phyloP scores from a whole-genome alignment of 2,797 vertebrate genomes.

The Sebastes umbrosus region DNA sequence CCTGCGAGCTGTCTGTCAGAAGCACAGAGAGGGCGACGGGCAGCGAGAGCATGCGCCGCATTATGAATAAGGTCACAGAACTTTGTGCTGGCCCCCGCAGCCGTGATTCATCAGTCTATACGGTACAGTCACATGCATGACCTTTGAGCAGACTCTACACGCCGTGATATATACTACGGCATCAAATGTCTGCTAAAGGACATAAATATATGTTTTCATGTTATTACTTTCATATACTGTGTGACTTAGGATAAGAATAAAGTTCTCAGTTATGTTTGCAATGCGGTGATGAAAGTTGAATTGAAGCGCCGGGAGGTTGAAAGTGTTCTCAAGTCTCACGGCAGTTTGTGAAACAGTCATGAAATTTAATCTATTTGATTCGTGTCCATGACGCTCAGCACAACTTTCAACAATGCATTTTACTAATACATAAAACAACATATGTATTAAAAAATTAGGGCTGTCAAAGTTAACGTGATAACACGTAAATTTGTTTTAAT shows the following conservation, averaged over 20 bases:
- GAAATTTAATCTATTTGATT: too few relatives aligned
- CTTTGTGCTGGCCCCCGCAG: not conserved
- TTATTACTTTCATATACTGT: not conserved
- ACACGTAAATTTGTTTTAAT: too few relatives aligned
- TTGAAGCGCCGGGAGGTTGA: not conserved
- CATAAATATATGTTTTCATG: not conserved
- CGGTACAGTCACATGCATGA: slow-evolving; percentile 7
- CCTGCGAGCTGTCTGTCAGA: slow-evolving; percentile 77
- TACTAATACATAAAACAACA: not conserved
- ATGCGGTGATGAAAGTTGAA: not conserved
- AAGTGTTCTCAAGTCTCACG: not conserved
- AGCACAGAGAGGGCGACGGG: slow-evolving; percentile 5
- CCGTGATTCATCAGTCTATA: slow-evolving; percentile 7
- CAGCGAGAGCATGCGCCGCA: not conserved
- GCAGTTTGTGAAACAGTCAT: too few relatives aligned
- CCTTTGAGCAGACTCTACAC: not conserved
- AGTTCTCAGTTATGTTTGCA: not conserved
- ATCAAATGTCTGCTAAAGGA: not conserved
- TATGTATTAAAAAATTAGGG: too few relatives aligned
- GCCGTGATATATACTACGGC: not conserved
- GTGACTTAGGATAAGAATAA: not conserved
- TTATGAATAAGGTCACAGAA: slow-evolving; percentile 44
- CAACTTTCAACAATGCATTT: too few relatives aligned
- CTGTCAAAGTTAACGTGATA: too few relatives aligned
- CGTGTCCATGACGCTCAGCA: too few relatives aligned